These are phyloP conservation scores for Pediacus dermestoides DNA, from an alignment of 2,888 invertebrate species.

Conservation along the genomic window DNA sequence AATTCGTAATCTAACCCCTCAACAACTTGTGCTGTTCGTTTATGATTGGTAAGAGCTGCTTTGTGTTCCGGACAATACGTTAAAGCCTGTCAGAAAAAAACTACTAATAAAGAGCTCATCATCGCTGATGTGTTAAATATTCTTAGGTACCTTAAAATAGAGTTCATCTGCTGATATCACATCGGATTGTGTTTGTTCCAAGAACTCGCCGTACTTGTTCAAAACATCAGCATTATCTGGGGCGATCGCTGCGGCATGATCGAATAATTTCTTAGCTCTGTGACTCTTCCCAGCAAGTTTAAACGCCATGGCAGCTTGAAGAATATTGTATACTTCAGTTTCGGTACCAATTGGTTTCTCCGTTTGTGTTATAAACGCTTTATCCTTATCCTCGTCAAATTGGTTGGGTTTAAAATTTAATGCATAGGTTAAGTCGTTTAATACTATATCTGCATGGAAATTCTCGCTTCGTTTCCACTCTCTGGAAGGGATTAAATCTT, in stretches of 20 bases:
- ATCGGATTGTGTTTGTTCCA: slow-evolving; percentile 82
- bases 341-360: slow-evolving; percentile 46
- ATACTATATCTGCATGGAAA: slow-evolving; percentile 34
- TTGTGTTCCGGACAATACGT: slow-evolving; percentile 78
- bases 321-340: slow-evolving; percentile 77
- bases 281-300: slow-evolving; percentile 75
- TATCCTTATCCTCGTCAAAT: slow-evolving; percentile 15
- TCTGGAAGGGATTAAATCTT: slow-evolving; percentile 45
- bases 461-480: slow-evolving; percentile 29
- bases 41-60: slow-evolving; percentile 73
- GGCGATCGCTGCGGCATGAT: slow-evolving; percentile 87
- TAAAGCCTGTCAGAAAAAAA: slow-evolving; percentile 57
- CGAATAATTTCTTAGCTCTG: slow-evolving; percentile 80
- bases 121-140: slow-evolving; percentile 5
- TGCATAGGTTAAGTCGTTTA: slow-evolving; percentile 38
- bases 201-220: slow-evolving; percentile 87
- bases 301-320: slow-evolving; percentile 84
- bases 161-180: slow-evolving; percentile 86
- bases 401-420: slow-evolving; percentile 33
- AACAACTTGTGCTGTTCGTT: slow-evolving; percentile 82
- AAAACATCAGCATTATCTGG: slow-evolving; percentile 91
- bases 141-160: slow-evolving; percentile 65
- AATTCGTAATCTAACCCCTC: slow-evolving; percentile 82
- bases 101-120: slow-evolving; percentile 1
- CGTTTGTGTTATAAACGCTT: slow-evolving; percentile 24